phyloP scores from a whole-genome alignment of 2,113 vertebrate genomes.

The Atlantisia rogersi region DNA sequence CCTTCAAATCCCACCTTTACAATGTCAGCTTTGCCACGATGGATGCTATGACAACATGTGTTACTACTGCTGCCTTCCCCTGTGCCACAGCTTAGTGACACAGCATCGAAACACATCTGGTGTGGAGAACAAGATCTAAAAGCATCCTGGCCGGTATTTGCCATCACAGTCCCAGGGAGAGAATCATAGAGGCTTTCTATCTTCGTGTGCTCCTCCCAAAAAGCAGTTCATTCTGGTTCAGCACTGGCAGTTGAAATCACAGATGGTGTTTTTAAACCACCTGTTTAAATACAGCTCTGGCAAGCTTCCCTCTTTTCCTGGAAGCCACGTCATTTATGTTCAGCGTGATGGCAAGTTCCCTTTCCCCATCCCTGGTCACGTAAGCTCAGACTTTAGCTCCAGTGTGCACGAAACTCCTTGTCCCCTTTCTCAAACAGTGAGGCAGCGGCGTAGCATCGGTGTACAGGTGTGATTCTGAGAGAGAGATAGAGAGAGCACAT shows the following conservation, averaged over 20 bases:
- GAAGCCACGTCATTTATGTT: background rate
- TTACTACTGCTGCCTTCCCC: background rate
- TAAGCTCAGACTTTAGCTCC: background rate
- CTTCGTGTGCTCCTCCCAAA: background rate
- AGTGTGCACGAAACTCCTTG: background rate
- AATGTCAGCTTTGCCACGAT: background rate
- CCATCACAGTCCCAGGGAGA: background rate
- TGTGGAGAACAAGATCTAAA: background rate
- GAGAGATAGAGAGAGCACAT: too few species aligned
- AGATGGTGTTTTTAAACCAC: conserved; percentile 46
- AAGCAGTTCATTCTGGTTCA: background rate
- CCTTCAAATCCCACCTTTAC: background rate
- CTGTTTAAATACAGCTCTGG: conserved; percentile 26
- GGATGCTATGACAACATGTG: background rate
- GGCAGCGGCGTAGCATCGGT: background rate
- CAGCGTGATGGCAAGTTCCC: background rate
- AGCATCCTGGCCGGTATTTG: background rate
- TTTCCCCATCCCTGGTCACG: background rate
- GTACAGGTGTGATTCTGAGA: background rate
- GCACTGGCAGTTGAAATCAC: conserved; percentile 16
- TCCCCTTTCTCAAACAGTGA: background rate
- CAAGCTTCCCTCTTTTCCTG: background rate
- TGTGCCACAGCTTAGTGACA: background rate
- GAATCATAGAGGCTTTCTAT: background rate
- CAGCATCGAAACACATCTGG: background rate